These are phyloP conservation scores for Acrobasis consociella DNA, from an alignment of 2,888 invertebrate genomes.

Conservation along the genomic window DNA sequence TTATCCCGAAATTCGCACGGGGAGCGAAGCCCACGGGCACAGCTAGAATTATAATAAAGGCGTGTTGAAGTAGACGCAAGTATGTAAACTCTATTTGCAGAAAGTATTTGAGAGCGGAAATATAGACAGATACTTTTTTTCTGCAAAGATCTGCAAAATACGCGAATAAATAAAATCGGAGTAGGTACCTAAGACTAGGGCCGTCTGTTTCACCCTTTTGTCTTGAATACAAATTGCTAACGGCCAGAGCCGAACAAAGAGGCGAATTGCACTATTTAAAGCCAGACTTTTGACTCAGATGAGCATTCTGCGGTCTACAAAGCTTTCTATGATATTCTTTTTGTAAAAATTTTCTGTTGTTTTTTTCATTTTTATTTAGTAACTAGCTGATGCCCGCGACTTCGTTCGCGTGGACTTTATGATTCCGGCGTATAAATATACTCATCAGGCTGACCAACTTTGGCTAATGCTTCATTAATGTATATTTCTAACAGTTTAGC, in stretches of 20 bases:
- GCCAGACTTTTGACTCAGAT: conserved; percentile 1
- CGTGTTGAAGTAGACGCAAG: too few relatives aligned
- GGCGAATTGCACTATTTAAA: conserved; percentile 15
- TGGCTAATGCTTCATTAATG: too few relatives aligned
- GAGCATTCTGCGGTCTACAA: neutral
- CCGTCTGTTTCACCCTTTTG: conserved; percentile 7
- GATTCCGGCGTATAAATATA: too few relatives aligned
- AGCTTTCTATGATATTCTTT: neutral
- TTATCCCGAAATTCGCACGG: too few relatives aligned
- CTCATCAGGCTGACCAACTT: too few relatives aligned
- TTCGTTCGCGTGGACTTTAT: too few relatives aligned
- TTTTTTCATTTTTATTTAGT: neutral
- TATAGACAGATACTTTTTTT: neutral
- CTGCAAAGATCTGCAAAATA: neutral
- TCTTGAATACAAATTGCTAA: conserved; percentile 22
- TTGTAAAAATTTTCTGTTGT: neutral
- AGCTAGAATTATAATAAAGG: too few relatives aligned
- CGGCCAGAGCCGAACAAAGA: conserved; percentile 7
- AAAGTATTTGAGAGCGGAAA: neutral
- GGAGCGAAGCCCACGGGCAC: too few relatives aligned
- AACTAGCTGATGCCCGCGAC: too few relatives aligned
- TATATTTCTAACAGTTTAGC: too few relatives aligned
- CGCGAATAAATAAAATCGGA: neutral
- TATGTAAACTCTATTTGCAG: too few relatives aligned
- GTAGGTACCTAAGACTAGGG: neutral